phyloP scores from a whole-genome alignment of 2,797 vertebrate species.

The Squalus acanthias region DNA sequence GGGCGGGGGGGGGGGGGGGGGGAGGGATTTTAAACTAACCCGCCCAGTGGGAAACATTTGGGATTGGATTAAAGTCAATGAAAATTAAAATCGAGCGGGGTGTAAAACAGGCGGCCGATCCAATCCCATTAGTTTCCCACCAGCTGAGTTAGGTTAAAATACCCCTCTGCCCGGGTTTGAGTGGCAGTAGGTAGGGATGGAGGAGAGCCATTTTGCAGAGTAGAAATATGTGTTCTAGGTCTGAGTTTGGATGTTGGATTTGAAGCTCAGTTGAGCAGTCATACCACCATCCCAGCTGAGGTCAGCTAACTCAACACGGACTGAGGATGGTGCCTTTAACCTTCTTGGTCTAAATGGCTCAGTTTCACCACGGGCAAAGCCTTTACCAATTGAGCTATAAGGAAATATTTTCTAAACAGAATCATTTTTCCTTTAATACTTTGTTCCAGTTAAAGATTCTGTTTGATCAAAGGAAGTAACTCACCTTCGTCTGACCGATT shows the following conservation, averaged over 20 bases:
- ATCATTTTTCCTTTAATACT: background rate
- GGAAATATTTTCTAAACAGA: background rate
- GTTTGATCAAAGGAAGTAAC: conserved; percentile 37
- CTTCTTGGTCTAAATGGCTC: background rate
- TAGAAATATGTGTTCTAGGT: background rate
- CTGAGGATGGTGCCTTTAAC: no score
- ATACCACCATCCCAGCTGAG: background rate
- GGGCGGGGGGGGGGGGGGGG: background rate
- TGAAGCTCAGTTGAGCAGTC: background rate
- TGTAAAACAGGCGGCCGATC: background rate
- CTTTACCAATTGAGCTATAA: background rate
- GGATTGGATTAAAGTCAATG: background rate
- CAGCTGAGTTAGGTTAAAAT: background rate
- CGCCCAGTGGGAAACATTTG: background rate
- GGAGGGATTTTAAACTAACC: background rate
- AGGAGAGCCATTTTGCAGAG: background rate
- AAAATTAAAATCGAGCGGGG: background rate
- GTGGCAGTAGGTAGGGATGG: background rate
- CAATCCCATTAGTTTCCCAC: background rate
- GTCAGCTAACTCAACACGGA: background rate
- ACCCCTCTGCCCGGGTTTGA: background rate
- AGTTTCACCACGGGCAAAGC: background rate
- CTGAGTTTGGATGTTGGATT: background rate
- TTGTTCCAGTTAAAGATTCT: background rate
- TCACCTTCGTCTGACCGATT: conserved; percentile 57